Conservation (phyloP, 2,113 vertebrate species). For the Varanus salvator region DNA sequence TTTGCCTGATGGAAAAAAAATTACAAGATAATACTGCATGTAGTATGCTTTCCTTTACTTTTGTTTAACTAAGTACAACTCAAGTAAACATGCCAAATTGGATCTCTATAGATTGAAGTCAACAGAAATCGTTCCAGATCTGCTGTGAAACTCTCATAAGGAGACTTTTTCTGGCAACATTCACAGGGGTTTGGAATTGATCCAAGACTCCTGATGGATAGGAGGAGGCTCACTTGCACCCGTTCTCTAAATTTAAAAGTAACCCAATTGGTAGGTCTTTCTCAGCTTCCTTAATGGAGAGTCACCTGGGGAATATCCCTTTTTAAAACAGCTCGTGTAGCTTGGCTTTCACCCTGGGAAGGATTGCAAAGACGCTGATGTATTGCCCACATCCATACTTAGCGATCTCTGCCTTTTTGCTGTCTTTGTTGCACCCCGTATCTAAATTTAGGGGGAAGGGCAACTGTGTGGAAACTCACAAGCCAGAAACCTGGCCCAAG, state of each 20-base stretch:
- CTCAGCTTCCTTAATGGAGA: constrained; percentile 32
- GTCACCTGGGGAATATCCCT: neutral
- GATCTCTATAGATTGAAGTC: neutral
- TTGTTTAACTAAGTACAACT: neutral
- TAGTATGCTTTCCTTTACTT: neutral
- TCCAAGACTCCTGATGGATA: neutral
- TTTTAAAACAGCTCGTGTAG: neutral
- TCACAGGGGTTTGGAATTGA: neutral
- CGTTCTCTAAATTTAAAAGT: constrained; percentile 22
- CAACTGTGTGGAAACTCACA: neutral
- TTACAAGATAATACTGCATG: neutral
- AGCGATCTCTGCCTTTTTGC: neutral
- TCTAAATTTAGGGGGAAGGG: neutral
- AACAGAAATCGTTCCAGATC: neutral
- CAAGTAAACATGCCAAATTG: neutral
- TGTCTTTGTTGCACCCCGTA: neutral
- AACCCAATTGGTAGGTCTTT: neutral
- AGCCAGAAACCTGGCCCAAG: no score
- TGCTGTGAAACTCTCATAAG: neutral
- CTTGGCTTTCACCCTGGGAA: neutral
- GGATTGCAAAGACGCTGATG: neutral
- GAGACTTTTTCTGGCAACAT: neutral
- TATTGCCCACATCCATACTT: neutral
- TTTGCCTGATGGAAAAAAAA: neutral
- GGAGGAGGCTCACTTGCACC: neutral